Conservation (phyloP, 2,888 invertebrate species). For the Automeris io region DNA sequence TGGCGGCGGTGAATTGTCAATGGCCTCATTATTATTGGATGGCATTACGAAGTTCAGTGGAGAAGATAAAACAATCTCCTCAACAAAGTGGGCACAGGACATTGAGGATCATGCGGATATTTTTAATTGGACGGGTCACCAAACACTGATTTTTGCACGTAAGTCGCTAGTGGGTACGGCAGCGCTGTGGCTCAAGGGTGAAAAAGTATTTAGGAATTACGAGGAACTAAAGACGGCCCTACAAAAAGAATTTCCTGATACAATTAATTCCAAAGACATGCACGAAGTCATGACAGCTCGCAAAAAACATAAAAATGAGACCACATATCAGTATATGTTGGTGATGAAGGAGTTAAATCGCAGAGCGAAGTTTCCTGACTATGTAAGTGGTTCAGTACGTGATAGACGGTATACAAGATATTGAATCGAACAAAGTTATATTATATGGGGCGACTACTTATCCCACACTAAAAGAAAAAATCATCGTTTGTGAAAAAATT, state of each 20-base stretch:
- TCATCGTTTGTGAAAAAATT: not conserved
- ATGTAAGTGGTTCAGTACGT: conserved; percentile 15
- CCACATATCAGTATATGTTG: conserved; percentile 17
- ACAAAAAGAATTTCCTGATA: conserved; percentile 16
- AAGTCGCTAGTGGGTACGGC: conserved; percentile 15
- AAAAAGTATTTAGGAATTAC: conserved; percentile 14
- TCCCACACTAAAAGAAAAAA: not conserved
- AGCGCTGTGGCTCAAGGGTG: conserved; percentile 15
- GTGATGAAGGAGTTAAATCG: conserved; percentile 21
- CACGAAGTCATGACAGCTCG: conserved; percentile 18
- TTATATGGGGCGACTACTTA: not conserved
- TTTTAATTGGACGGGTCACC: conserved; percentile 15
- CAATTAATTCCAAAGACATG: conserved; percentile 12
- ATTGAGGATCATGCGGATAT: conserved; percentile 21
- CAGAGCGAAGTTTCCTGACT: conserved; percentile 18
- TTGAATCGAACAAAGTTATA: not conserved
- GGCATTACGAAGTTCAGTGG: not conserved
- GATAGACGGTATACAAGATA: not conserved
- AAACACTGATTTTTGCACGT: conserved; percentile 18
- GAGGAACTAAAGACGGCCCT: conserved; percentile 16
- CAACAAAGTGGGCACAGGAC: conserved; percentile 15
- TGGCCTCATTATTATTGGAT: not conserved
- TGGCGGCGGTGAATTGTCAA: too few relatives aligned
- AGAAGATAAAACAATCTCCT: not conserved
- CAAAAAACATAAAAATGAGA: conserved; percentile 14